Evolutionary conservation across 1,140 invertebrate genomes (phyloP).

Genomic region (Cotesia typhae): DNA sequence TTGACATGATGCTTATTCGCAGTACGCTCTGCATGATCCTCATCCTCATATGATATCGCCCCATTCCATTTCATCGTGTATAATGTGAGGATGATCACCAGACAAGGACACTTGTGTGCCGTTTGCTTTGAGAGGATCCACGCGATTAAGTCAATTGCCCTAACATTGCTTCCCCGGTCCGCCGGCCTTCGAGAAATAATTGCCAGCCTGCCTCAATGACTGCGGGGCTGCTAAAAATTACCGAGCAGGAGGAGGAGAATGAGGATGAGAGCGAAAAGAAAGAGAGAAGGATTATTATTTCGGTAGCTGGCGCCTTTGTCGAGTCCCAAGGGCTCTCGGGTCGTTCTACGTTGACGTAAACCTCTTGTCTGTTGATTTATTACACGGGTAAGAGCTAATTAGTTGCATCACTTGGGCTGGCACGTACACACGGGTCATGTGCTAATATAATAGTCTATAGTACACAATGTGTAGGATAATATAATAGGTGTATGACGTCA

Average conservation of each 20-base stretch:
- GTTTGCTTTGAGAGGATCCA: conserved; percentile 14
- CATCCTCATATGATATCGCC: too few relatives aligned
- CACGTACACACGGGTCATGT: conserved; percentile 18
- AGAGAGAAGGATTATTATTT: too few relatives aligned
- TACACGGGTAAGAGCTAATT: conserved; percentile 37
- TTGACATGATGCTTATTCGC: conserved; percentile 20
- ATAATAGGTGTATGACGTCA: too few relatives aligned
- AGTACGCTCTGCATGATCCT: too few relatives aligned
- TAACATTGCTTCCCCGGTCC: not conserved
- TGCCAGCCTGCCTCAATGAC: too few relatives aligned
- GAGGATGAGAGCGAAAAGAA: too few relatives aligned
- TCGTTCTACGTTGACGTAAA: conserved; percentile 15
- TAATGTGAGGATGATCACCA: conserved; percentile 2
- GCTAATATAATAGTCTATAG: not conserved
- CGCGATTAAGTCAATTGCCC: conserved; percentile 24
- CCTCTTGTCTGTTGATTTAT: conserved; percentile 31
- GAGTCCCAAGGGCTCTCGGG: not conserved
- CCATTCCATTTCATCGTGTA: not conserved
- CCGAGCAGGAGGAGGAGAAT: too few relatives aligned
- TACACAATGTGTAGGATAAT: too few relatives aligned
- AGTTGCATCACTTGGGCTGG: conserved; percentile 24
- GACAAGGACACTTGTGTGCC: not conserved
- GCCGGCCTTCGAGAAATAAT: too few relatives aligned
- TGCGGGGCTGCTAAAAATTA: too few relatives aligned
- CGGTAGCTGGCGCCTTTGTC: not conserved